Conservation (phyloP, 2,113 vertebrate species). For the Salvelinus fontinalis region DNA sequence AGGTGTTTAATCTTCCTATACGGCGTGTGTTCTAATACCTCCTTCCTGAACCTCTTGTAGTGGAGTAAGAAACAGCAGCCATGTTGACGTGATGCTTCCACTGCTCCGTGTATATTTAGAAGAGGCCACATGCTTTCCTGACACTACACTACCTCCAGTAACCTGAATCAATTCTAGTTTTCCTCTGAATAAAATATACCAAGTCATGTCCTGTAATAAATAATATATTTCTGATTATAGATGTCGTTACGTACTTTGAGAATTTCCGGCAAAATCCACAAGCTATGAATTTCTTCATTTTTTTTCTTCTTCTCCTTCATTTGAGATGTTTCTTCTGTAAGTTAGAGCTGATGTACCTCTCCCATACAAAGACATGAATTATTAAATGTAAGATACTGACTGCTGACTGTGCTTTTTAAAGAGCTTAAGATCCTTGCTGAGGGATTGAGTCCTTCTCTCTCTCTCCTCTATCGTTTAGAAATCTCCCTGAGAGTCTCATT, state of each 20-base stretch:
- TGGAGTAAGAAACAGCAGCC: slow-evolving; percentile 1
- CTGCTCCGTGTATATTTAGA: slow-evolving; percentile 45
- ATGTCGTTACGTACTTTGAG: slow-evolving; percentile 56
- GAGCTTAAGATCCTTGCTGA: slow-evolving; percentile 40
- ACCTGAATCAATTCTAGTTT: slow-evolving; percentile 52
- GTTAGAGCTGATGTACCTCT: slow-evolving; percentile 46
- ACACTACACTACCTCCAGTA: slow-evolving; percentile 41
- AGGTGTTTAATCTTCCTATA: slow-evolving; percentile 31
- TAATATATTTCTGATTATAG: slow-evolving; percentile 69
- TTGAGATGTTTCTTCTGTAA: slow-evolving; percentile 47
- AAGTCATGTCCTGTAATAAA: slow-evolving; percentile 62
- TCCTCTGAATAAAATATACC: slow-evolving; percentile 66
- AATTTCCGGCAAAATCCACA: slow-evolving; percentile 47
- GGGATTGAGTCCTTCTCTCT: slow-evolving; percentile 36
- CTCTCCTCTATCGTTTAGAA: slow-evolving; percentile 24
- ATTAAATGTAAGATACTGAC: slow-evolving; percentile 58
- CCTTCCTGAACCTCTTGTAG: slow-evolving; percentile 14
- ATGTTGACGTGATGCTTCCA: slow-evolving; percentile 17
- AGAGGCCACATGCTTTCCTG: slow-evolving; percentile 42
- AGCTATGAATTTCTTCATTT: slow-evolving; percentile 55
- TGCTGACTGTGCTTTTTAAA: slow-evolving; percentile 51
- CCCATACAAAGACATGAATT: slow-evolving; percentile 59
- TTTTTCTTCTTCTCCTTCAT: slow-evolving; percentile 39
- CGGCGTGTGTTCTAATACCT: background rate
- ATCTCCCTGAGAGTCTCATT: slow-evolving; percentile 7